Evolutionary conservation across 2,113 vertebrate species (phyloP), one percentile per base, ranked within the genome.

Genomic region (Ranitomeya imitator): DNA sequence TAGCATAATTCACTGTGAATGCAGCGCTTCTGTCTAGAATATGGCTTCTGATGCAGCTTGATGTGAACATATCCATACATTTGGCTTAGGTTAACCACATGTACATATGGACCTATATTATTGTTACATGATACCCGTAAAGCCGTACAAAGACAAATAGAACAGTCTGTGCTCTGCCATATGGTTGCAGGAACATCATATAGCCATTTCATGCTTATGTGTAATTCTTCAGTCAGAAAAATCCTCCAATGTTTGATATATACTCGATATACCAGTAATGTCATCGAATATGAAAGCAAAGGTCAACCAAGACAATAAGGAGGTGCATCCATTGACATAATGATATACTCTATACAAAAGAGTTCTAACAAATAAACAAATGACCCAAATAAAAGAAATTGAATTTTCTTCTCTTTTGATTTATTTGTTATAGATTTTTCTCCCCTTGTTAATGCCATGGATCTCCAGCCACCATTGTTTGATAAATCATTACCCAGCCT

Each of bases 391-490:
- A 59, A 80, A 67, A 67, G 11, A 69, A 65, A 67, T 67, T 67
- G 37, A 51, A 83, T 83, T 67, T 83, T 37, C 81, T 67, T 69
- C 78, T 69, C 21, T 45, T 67, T 69, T 83, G 81, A 83, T 67
- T 78, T 78, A 78, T 78, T 83, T 54, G 61, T n/a, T 69, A 83
- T 83, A 54, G 81, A 69, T 83, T 83, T 77, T 83, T 69, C 37
- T 51, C 31, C 37, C 61, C 19, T 67, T 67, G 18, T 19, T 23
- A 67, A 65, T 67, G 15, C 37, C 60, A 11, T n/a, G 61, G 19
- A 67, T 67, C 52, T 83, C 12, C 59, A 52, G 81, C 21, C 4
- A 2, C 4, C 18, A 45, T 7, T 65, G 80, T 51, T 81, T 45
- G 80, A 82, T 82, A 63, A 82, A 63, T 59, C 80, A 26, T 51